A percentile compares a stretch with the other conserved stretches of the same genome.
These are phyloP conservation scores for Calidris pugnax DNA, from an alignment of 2,113 vertebrate genomes.

Conservation along the genomic window DNA sequence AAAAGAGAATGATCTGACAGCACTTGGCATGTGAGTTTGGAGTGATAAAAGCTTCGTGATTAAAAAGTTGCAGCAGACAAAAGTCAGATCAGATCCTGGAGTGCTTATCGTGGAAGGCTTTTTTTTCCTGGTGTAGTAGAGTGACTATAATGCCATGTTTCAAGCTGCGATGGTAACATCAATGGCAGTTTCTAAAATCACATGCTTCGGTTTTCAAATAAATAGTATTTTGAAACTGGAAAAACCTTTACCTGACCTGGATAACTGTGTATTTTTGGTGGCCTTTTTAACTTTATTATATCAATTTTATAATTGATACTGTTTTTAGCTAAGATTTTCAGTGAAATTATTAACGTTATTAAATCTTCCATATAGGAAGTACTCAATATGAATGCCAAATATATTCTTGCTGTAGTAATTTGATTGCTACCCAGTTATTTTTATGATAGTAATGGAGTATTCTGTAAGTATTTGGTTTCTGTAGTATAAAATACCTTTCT, in stretches of 20 bases:
- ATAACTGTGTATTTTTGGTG: neutral
- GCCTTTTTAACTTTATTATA: neutral
- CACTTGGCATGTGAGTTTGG: neutral
- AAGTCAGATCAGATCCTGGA: neutral
- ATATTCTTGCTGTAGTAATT: neutral
- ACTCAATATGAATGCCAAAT: neutral
- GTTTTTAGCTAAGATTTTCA: neutral
- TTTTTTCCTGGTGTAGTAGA: neutral
- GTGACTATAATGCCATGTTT: neutral
- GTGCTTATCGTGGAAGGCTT: neutral
- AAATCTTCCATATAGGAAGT: neutral
- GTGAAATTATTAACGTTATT: fast-evolving
- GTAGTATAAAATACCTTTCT: neutral
- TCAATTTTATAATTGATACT: neutral
- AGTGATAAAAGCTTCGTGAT: neutral
- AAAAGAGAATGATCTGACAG: neutral
- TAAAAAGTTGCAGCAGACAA: neutral
- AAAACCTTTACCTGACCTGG: neutral
- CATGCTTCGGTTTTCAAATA: neutral
- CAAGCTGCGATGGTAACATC: neutral
- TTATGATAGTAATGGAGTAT: neutral
- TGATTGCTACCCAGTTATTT: neutral
- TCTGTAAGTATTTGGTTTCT: neutral
- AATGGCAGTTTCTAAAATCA: neutral
- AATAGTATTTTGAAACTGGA: neutral